These are phyloP conservation scores for Dendroctonus ponderosae DNA, from an alignment of 1,140 invertebrate genomes.

Conservation along the genomic window DNA sequence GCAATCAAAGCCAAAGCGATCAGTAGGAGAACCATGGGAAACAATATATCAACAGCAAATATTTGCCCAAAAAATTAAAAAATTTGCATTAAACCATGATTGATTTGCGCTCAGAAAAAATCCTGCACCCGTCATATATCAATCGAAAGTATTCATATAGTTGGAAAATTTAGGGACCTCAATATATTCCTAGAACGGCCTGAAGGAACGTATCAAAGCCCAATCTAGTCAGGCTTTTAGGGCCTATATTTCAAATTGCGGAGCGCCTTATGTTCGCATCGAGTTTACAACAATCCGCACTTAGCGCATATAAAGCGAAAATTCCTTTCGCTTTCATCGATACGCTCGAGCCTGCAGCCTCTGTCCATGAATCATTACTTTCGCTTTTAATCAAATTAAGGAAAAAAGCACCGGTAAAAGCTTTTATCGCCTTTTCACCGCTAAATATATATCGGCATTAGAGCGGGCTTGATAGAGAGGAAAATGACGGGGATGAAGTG, in stretches of 20 bases:
- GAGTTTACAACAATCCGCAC: constrained; percentile 24
- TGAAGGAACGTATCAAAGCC: not conserved
- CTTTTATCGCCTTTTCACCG: constrained; percentile 21
- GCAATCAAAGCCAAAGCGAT: too few relatives aligned
- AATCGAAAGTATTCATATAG: too few relatives aligned
- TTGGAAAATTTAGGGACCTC: too few relatives aligned
- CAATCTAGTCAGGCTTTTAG: constrained; percentile 4
- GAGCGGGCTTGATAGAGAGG: constrained; percentile 4
- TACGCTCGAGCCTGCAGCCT: constrained; percentile 18
- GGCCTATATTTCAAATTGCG: constrained; percentile 5
- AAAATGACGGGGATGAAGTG: constrained; percentile 13
- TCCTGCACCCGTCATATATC: too few relatives aligned
- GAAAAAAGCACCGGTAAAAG: constrained; percentile 20
- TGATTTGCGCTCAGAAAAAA: too few relatives aligned
- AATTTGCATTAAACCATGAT: too few relatives aligned
- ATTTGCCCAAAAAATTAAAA: too few relatives aligned
- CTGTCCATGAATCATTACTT: constrained; percentile 26
- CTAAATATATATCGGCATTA: constrained; percentile 15
- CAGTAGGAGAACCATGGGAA: too few relatives aligned
- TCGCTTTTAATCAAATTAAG: constrained; percentile 31
- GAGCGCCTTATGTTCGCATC: constrained; percentile 14
- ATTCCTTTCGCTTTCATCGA: constrained; percentile 28
- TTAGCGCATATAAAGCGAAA: constrained; percentile 27
- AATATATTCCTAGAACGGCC: too few relatives aligned
- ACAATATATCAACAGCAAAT: too few relatives aligned